phyloP scores from a whole-genome alignment of 1,140 invertebrate genomes.

The Camponotus pennsylvanicus region DNA sequence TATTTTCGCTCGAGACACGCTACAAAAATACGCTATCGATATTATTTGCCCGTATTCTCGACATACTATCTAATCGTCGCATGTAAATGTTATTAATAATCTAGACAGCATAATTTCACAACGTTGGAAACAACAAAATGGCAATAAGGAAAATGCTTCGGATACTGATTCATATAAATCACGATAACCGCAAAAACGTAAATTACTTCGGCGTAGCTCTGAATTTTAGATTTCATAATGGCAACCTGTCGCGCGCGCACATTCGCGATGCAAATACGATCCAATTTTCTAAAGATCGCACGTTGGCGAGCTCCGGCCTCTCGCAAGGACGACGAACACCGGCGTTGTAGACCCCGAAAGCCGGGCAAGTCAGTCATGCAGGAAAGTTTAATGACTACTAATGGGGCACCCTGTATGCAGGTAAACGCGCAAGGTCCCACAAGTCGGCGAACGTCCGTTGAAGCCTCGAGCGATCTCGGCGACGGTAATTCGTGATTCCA shows the following conservation, averaged over 20 bases:
- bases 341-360: conserved; percentile 41
- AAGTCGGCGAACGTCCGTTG: conserved; percentile 68
- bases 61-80: neutral
- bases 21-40: neutral
- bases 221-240: conserved; percentile 49
- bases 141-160: conserved; percentile 16
- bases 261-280: conserved; percentile 23
- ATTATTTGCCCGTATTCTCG: conserved; percentile 4
- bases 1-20: neutral
- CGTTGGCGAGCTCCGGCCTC: neutral
- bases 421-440: conserved; percentile 63
- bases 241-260: conserved; percentile 40
- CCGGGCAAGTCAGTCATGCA: conserved; percentile 40
- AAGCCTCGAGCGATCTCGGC: conserved; percentile 6
- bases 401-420: conserved; percentile 73
- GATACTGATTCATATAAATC: conserved; percentile 11
- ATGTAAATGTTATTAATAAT: conserved; percentile 41
- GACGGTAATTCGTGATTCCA: conserved; percentile 66
- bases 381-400: conserved; percentile 64
- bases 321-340: conserved; percentile 37
- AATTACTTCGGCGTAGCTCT: neutral
- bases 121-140: neutral
- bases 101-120: conserved; percentile 17
- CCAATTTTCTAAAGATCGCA: conserved; percentile 48
- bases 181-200: conserved; percentile 9